Evolutionary conservation across 2,888 invertebrate genomes (phyloP).

Genomic region (Drosophila nr. medialis): DNA sequence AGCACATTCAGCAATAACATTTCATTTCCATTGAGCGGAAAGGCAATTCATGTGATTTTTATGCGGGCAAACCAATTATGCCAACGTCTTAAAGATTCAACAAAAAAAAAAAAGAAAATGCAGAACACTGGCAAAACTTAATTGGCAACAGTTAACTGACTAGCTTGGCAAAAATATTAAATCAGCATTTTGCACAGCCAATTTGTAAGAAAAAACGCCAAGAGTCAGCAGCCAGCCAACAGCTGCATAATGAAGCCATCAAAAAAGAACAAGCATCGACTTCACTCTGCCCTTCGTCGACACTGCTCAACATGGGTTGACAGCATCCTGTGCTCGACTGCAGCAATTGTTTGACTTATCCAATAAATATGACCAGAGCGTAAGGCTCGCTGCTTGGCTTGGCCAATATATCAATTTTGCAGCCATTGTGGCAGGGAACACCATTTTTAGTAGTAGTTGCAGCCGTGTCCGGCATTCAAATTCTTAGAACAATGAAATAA

Average conservation of each 20-base stretch:
- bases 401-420: slow-evolving; percentile 68
- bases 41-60: slow-evolving; percentile 79
- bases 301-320: slow-evolving; percentile 10
- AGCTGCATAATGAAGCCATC: slow-evolving; percentile 80
- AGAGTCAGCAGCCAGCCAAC: slow-evolving; percentile 28
- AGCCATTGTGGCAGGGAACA: slow-evolving; percentile 64
- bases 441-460: slow-evolving; percentile 61
- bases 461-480: slow-evolving; percentile 64
- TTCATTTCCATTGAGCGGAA: slow-evolving; percentile 74
- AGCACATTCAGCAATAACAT: slow-evolving; percentile 42
- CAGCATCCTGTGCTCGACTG: slow-evolving; percentile 43
- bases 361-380: slow-evolving; percentile 70
- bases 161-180: slow-evolving; percentile 68
- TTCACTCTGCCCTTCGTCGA: slow-evolving; percentile 7
- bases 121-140: slow-evolving; percentile 61
- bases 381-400: slow-evolving; percentile 3
- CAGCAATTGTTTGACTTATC: slow-evolving; percentile 62
- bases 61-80: slow-evolving; percentile 75
- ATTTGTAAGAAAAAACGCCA: slow-evolving; percentile 76
- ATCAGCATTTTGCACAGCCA: slow-evolving; percentile 75
- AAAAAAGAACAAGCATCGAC: slow-evolving; percentile 39
- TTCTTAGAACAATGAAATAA: slow-evolving; percentile 82
- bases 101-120: background rate
- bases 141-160: slow-evolving; percentile 59
- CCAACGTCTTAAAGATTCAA: slow-evolving; percentile 43